These are phyloP conservation scores for Pissodes strobi DNA, from an alignment of 1,140 invertebrate genomes.

Conservation along the genomic window DNA sequence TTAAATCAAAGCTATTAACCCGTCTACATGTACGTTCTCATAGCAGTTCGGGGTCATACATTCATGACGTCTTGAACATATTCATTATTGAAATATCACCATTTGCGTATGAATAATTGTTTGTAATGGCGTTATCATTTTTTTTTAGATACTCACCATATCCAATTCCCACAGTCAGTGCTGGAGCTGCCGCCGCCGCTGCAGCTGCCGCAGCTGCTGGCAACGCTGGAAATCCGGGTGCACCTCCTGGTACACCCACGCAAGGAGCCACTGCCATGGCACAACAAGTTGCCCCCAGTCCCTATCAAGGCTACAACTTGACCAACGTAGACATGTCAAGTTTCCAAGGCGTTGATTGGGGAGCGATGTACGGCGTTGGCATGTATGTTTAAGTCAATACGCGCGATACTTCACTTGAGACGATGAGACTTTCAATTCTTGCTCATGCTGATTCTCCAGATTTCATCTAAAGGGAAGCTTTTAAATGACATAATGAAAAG, in stretches of 20 bases:
- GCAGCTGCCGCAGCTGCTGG: slow-evolving; percentile 60
- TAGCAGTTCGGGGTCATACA: too few relatives aligned
- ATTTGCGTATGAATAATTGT: background rate
- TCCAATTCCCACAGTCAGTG: slow-evolving; percentile 56
- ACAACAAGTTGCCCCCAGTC: slow-evolving; percentile 66
- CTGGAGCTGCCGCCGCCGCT: slow-evolving; percentile 60
- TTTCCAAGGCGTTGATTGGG: slow-evolving; percentile 88
- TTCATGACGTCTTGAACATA: too few relatives aligned
- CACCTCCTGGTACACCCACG: slow-evolving; percentile 54
- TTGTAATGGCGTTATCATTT: background rate
- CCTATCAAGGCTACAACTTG: slow-evolving; percentile 80
- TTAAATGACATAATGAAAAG: slow-evolving; percentile 16
- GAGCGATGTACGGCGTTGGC: slow-evolving; percentile 86
- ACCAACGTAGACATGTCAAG: slow-evolving; percentile 89
- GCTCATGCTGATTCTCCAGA: slow-evolving; percentile 32
- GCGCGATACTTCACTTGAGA: too few relatives aligned
- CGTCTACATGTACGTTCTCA: too few relatives aligned
- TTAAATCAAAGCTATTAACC: too few relatives aligned
- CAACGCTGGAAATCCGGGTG: slow-evolving; percentile 59
- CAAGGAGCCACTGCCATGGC: slow-evolving; percentile 59
- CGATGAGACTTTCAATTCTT: slow-evolving; percentile 19
- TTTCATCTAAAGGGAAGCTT: slow-evolving; percentile 2
- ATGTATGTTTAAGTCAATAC: slow-evolving; percentile 77
- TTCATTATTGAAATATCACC: background rate
- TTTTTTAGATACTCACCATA: slow-evolving; percentile 66